Percentiles rank a stretch among this genome's conserved stretches.
phyloP scores from a whole-genome alignment of 2,888 invertebrate species.

The Pyrgus malvae region DNA sequence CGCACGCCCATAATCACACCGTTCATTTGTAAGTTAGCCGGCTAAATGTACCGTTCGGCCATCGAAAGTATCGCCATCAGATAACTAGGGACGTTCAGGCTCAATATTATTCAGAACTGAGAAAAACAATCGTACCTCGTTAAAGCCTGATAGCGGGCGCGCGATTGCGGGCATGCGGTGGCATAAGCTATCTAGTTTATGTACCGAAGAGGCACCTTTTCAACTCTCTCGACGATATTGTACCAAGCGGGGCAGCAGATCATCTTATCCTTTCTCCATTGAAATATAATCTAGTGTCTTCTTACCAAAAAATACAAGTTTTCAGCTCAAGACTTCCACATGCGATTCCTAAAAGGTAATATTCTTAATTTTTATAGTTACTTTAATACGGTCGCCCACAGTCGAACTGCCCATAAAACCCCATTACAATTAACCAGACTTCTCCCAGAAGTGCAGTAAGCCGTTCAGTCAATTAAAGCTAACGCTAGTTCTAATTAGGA shows the following conservation, averaged over 20 bases:
- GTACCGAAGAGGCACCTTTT: slow-evolving; percentile 23
- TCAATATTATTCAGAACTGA: slow-evolving; percentile 80
- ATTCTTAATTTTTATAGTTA: background rate
- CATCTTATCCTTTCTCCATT: background rate
- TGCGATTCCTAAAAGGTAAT: no score
- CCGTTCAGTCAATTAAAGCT: slow-evolving; percentile 50
- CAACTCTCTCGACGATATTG: slow-evolving; percentile 18
- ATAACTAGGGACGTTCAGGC: slow-evolving; percentile 67
- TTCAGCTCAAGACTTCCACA: no score
- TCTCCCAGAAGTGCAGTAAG: slow-evolving; percentile 20
- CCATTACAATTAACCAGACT: slow-evolving; percentile 3
- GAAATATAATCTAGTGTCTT: no score
- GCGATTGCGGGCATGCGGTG: slow-evolving; percentile 65
- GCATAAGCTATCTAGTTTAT: slow-evolving; percentile 38
- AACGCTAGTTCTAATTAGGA: slow-evolving; percentile 57
- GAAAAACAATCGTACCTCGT: slow-evolving; percentile 81
- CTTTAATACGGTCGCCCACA: background rate
- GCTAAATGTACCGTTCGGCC: slow-evolving; percentile 65
- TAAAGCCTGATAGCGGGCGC: slow-evolving; percentile 72
- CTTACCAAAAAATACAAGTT: no score
- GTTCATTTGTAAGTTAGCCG: slow-evolving; percentile 76
- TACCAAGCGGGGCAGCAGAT: background rate
- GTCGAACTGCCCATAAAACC: background rate
- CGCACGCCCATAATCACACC: slow-evolving; percentile 75
- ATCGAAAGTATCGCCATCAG: slow-evolving; percentile 77